Percentiles rank a stretch among this genome's conserved stretches.
These are phyloP conservation scores for Agonopterix alstromeriana DNA, from an alignment of 2,888 invertebrate species.

Conservation along the genomic window DNA sequence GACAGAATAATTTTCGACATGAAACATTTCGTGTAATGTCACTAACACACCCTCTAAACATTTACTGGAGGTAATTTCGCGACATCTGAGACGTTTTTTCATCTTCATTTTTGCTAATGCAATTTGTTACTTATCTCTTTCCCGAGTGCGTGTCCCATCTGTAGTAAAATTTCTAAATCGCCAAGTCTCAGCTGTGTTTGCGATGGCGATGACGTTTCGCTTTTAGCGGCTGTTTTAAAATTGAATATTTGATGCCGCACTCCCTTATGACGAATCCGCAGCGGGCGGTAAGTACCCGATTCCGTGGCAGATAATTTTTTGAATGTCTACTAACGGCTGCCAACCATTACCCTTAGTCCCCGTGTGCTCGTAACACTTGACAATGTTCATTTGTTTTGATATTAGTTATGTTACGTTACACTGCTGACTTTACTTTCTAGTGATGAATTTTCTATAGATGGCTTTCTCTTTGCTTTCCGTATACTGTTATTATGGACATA, in stretches of 20 bases:
- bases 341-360: conserved; percentile 50
- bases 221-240: conserved; percentile 76
- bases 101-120: conserved; percentile 70
- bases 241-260: conserved; percentile 75
- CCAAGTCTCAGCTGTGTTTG: conserved; percentile 70
- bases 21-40: conserved; percentile 56
- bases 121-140: conserved; percentile 69
- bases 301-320: conserved; percentile 63
- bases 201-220: conserved; percentile 73
- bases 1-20: conserved; percentile 69
- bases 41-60: conserved; percentile 61
- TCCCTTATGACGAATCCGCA: conserved; percentile 71
- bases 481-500: conserved; percentile 2
- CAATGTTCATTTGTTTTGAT: conserved; percentile 41
- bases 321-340: conserved; percentile 55
- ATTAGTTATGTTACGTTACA: not conserved
- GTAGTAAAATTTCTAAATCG: conserved; percentile 72
- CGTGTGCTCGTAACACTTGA: conserved; percentile 33
- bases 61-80: conserved; percentile 55
- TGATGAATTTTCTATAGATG: conserved; percentile 18
- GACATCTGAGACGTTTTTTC: conserved; percentile 58
- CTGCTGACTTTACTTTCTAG: conserved; percentile 18
- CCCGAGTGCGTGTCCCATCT: conserved; percentile 65
- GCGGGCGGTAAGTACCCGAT: conserved; percentile 52
- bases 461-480: conserved; percentile 1